A percentile compares a stretch with the other conserved stretches of the same genome.
Evolutionary conservation across 2,113 vertebrate species (phyloP).

Genomic region (Seriola quinqueradiata): DNA sequence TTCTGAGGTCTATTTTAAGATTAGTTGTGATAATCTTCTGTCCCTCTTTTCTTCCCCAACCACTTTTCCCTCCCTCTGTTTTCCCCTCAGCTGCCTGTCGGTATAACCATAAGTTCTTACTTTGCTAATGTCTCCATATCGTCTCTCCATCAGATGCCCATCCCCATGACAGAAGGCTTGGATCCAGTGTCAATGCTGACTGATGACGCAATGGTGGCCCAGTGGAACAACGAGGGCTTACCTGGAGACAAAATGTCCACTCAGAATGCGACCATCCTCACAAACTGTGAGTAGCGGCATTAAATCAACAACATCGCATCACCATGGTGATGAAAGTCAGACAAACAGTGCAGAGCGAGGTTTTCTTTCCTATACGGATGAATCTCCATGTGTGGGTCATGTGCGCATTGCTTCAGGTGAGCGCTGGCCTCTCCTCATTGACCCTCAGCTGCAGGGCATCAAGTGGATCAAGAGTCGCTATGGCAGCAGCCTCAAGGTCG

Average conservation of each 20-base stretch:
- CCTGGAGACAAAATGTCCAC: slow-evolving; percentile 84
- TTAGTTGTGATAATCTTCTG: neutral
- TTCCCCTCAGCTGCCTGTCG: neutral
- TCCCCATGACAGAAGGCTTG: slow-evolving; percentile 84
- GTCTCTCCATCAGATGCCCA: slow-evolving; percentile 68
- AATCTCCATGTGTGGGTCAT: neutral
- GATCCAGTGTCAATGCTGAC: slow-evolving; percentile 83
- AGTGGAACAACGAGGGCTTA: slow-evolving; percentile 87
- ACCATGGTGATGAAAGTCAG: neutral
- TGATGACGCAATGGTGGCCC: slow-evolving; percentile 83
- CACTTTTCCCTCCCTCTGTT: neutral
- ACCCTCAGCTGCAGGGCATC: slow-evolving; percentile 84
- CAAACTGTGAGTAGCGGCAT: slow-evolving; percentile 71
- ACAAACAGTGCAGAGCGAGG: accelerated
- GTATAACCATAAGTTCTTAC: neutral
- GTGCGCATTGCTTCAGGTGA: slow-evolving; percentile 70
- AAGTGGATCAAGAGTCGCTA: slow-evolving; percentile 87
- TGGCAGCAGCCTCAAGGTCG: slow-evolving; percentile 80
- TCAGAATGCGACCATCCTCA: slow-evolving; percentile 84
- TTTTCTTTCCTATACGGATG: neutral
- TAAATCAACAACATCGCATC: neutral
- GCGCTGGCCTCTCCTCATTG: slow-evolving; percentile 85
- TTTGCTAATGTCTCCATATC: neutral
- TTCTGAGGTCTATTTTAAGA: neutral
- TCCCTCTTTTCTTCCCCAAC: neutral